Evolutionary conservation across 2,888 invertebrate species (phyloP).

Genomic region (Aphelenchoides bicaudatus): DNA sequence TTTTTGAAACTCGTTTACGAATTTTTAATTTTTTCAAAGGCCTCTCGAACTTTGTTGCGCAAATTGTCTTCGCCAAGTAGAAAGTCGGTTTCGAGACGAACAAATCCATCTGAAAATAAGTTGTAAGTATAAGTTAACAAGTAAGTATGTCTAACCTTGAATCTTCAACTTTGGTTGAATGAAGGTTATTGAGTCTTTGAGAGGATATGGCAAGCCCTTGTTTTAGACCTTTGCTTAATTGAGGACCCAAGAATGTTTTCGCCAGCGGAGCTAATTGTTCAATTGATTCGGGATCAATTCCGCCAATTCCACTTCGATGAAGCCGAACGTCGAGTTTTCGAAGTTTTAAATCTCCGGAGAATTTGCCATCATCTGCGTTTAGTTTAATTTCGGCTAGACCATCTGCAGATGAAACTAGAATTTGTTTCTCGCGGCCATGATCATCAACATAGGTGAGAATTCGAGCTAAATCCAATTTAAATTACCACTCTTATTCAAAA

Average conservation of each 20-base stretch:
- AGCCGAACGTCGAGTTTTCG: conserved; percentile 47
- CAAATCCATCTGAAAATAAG: conserved; percentile 46
- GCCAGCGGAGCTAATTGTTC: conserved; percentile 54
- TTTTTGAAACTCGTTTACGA: conserved; percentile 20
- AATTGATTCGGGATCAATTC: conserved; percentile 48
- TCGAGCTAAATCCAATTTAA: conserved; percentile 40
- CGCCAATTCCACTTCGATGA: conserved; percentile 50
- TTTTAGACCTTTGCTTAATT: conserved; percentile 45
- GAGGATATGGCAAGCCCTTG: conserved; percentile 55
- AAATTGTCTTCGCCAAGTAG: conserved; percentile 43
- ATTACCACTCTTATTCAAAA: not conserved
- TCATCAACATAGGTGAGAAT: conserved; percentile 49
- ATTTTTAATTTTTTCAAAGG: conserved; percentile 40
- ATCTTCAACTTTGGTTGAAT: not conserved
- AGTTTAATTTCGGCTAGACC: conserved; percentile 52
- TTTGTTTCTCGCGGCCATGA: conserved; percentile 35
- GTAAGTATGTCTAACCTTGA: conserved; percentile 36
- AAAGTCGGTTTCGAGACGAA: conserved; percentile 53
- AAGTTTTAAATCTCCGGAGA: conserved; percentile 50
- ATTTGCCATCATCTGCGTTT: conserved; percentile 37
- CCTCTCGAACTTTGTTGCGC: conserved; percentile 42
- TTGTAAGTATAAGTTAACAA: conserved; percentile 49
- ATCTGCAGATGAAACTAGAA: conserved; percentile 55
- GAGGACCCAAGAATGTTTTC: conserved; percentile 55
- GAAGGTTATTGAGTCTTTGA: no score